A percentile compares a stretch with the other conserved stretches of the same genome.
Evolutionary conservation across 2,797 vertebrate genomes (phyloP).

Genomic region (Brotula barbata): DNA sequence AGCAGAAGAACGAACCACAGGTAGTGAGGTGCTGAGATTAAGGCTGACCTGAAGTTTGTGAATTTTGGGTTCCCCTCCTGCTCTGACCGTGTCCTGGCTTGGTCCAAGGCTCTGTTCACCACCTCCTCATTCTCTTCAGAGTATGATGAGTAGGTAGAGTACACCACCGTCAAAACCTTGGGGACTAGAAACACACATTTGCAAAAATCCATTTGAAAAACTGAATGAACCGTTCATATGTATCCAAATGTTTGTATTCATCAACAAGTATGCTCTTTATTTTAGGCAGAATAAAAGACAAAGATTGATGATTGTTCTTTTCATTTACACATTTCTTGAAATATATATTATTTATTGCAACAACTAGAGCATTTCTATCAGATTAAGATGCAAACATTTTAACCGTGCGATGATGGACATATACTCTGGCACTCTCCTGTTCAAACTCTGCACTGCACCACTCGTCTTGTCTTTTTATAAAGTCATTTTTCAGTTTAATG

Average conservation of each 20-base stretch:
- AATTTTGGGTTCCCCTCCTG: constrained; percentile 68
- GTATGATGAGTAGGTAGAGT: constrained; percentile 87
- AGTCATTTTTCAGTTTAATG: not conserved
- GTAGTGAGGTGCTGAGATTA: constrained; percentile 5
- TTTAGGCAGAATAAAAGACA: too few species aligned
- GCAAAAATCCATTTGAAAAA: too few species aligned
- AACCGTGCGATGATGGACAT: too few species aligned
- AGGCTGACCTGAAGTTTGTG: constrained; percentile 78
- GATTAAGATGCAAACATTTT: too few species aligned
- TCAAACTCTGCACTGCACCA: not conserved
- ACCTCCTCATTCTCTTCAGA: constrained; percentile 89
- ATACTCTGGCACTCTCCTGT: not conserved
- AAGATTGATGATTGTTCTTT: too few species aligned
- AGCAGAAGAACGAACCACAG: too few species aligned
- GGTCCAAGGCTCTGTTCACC: constrained; percentile 80
- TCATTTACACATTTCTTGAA: too few species aligned
- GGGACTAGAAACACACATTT: constrained; percentile 75
- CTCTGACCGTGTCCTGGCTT: constrained; percentile 41
- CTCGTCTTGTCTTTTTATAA: not conserved
- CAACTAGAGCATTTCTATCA: too few species aligned
- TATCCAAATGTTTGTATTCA: too few species aligned
- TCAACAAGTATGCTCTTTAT: too few species aligned
- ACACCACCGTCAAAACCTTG: constrained; percentile 83
- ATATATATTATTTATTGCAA: too few species aligned
- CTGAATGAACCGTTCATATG: too few species aligned